Base-by-base conservation (phyloP, 2,113 vertebrate genomes). In the Bostrychus sinensis region DNA sequence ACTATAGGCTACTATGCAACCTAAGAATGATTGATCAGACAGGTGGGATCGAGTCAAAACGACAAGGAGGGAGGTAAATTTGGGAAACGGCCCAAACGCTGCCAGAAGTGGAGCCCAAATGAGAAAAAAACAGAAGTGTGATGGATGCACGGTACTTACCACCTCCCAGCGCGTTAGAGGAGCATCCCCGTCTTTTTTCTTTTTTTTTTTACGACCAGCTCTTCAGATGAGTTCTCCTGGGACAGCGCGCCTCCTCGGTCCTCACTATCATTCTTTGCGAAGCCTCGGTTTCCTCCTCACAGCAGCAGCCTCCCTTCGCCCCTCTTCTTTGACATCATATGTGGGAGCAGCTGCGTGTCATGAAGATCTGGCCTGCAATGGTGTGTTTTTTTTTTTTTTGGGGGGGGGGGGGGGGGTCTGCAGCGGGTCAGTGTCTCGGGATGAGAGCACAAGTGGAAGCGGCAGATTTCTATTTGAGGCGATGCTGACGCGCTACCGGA, bases 151-250 rank as follows among this genome's bases (percentile, higher is more conserved):
- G 36, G 38, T 82, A 85, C 90, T 91, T 84, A 91, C 91, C 77
- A 75, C 26, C 74, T 71, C 70, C 81, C 48, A 69, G 66, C 75
- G 82, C 59, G 72, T 84, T 75, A 85, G 51, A 83, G 84, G 80
- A 88, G 77, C 89, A 91, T 91, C 80, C 74, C 77, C 69, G 72
- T 85, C 67, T 78, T 72, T n/a, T n/a, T n/a, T n/a, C n/a, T n/a
- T n/a, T n/a, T n/a, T n/a, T n/a, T n/a, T n/a, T 83, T 25, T 71
- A 68, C 67, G 62, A 74, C 62, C 76, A 67, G 80, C 72, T 87
- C 78, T 75, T 78, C 62, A 66, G 74, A 80, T 84, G 85, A 85
- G 73, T 86, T 87, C 83, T 89, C 88, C 84, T 71, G 83, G 83
- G 86, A 90, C 88, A 84, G 86, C 76, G 75, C 75, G 81, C 82